Percentiles rank a stretch among this genome's conserved stretches.
These are phyloP conservation scores for Endomychus coccineus DNA, from an alignment of 2,888 invertebrate species.

Conservation along the genomic window DNA sequence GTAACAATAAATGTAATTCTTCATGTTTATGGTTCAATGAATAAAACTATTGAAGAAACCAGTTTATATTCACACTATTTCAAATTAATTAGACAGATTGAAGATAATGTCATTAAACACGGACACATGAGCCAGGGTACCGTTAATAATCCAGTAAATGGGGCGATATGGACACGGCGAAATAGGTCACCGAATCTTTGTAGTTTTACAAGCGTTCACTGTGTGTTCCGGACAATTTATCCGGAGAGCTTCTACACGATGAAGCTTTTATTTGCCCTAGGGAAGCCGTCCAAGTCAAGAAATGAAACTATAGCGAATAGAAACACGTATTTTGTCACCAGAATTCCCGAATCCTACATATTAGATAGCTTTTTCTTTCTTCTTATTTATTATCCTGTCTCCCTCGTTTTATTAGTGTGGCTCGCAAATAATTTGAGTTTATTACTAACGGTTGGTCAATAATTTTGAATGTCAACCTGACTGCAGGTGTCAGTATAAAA, in stretches of 20 bases:
- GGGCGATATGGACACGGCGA: conserved; percentile 32
- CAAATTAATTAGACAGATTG: too few species aligned
- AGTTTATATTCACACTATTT: too few species aligned
- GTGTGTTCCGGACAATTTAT: conserved; percentile 43
- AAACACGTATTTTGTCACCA: conserved; percentile 40
- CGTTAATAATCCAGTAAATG: conserved; percentile 42
- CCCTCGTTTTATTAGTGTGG: too few species aligned
- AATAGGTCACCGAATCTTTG: conserved; percentile 35
- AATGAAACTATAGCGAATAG: conserved; percentile 39
- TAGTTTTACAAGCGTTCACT: conserved; percentile 35
- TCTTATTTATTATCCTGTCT: background rate
- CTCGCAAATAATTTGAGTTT: too few species aligned
- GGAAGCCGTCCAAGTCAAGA: conserved; percentile 38
- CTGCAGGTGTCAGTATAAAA: too few species aligned
- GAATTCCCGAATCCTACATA: conserved; percentile 15
- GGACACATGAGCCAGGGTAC: conserved; percentile 15
- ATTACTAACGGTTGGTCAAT: too few species aligned
- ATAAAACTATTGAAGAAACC: too few species aligned
- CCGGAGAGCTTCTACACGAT: conserved; percentile 37
- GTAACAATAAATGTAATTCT: too few species aligned
- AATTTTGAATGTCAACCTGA: too few species aligned
- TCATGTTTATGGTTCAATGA: too few species aligned
- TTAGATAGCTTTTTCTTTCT: background rate
- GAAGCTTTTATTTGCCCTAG: conserved; percentile 43
- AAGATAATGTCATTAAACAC: too few species aligned